Conservation (phyloP, 2,888 invertebrate species). For the Mechanitis mazaeus region DNA sequence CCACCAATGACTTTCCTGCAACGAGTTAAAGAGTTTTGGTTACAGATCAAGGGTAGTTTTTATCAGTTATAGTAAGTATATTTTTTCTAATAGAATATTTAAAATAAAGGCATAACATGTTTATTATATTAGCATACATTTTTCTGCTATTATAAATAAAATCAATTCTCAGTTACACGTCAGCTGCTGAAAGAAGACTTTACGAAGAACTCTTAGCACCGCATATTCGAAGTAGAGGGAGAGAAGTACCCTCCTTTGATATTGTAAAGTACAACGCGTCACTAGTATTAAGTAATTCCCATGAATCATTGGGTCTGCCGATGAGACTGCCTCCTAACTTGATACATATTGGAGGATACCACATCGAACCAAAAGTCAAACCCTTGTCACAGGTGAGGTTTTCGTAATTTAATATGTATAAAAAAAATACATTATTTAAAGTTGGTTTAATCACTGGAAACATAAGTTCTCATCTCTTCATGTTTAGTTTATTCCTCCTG, state of each 20-base stretch:
- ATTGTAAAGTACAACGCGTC: constrained; percentile 35
- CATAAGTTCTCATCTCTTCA: too few species aligned
- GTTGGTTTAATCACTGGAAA: too few species aligned
- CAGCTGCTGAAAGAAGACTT: constrained; percentile 12
- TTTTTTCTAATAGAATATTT: background rate
- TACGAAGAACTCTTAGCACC: constrained; percentile 27
- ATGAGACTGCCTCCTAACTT: constrained; percentile 45
- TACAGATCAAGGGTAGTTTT: constrained; percentile 15
- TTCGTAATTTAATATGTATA: too few species aligned
- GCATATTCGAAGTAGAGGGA: constrained; percentile 26
- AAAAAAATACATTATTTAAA: too few species aligned
- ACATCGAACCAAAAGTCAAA: constrained; percentile 41
- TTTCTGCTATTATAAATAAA: background rate
- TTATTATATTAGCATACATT: background rate
- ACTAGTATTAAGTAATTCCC: constrained; percentile 35
- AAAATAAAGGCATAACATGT: background rate
- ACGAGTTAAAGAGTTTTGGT: constrained; percentile 38
- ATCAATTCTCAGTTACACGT: constrained; percentile 8
- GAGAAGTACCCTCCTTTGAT: constrained; percentile 31
- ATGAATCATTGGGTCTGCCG: constrained; percentile 36
- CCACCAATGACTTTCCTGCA: constrained; percentile 47
- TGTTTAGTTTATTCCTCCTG: too few species aligned
- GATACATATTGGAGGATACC: constrained; percentile 49
- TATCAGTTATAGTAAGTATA: constrained; percentile 23
- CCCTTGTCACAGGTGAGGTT: constrained; percentile 51